Conservation (phyloP, 2,113 vertebrate genomes). For the Sinocyclocheilus anophthalmus region DNA sequence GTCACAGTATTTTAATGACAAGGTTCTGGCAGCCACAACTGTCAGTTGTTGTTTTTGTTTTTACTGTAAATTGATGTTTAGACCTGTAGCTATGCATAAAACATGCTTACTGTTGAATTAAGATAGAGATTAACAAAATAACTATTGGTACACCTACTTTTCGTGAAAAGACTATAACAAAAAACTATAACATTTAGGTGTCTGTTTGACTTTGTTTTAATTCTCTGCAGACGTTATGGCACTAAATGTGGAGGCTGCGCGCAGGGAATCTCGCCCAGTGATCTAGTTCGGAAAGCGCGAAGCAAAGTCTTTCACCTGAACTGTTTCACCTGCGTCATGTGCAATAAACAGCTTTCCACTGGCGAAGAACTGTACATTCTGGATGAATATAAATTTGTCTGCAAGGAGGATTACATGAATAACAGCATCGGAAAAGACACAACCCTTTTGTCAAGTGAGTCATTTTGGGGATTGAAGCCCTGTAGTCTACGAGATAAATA, state of each 20-base stretch:
- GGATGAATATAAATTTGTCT: conserved; percentile 97
- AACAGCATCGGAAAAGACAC: conserved; percentile 93
- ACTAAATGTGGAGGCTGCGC: conserved; percentile 96
- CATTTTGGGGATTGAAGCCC: background rate
- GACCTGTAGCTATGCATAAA: background rate
- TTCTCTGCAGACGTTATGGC: conserved; percentile 86
- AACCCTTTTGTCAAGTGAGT: conserved; percentile 80
- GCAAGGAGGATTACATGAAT: conserved; percentile 96
- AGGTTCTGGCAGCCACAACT: background rate
- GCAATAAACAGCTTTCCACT: conserved; percentile 97
- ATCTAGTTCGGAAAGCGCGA: conserved; percentile 92
- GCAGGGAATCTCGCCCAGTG: conserved; percentile 95
- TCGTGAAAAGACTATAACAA: background rate
- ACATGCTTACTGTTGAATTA: background rate
- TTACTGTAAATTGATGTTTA: background rate
- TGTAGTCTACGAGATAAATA: background rate
- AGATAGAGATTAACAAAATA: background rate
- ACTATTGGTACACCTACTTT: background rate
- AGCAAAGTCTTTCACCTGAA: conserved; percentile 99
- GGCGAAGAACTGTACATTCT: conserved; percentile 98
- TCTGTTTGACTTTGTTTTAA: background rate
- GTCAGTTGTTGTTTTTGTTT: no score
- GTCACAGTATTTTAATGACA: background rate
- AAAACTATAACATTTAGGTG: background rate
- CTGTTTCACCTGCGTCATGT: conserved; percentile 99